These are phyloP conservation scores for Ylistrum balloti DNA, from an alignment of 1,140 invertebrate species.

Conservation along the genomic window DNA sequence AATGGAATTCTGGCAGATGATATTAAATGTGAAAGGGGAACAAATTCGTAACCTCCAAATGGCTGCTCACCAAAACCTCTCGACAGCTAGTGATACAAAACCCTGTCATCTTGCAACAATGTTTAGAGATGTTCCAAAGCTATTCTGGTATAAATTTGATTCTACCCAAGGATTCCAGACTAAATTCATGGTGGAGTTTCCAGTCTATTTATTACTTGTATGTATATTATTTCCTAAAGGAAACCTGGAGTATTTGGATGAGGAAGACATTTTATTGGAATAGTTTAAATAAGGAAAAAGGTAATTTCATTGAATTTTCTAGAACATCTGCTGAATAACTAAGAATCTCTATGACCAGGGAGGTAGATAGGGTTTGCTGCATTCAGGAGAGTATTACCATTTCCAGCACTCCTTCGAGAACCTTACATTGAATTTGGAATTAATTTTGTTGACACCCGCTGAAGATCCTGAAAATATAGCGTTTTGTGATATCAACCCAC, in stretches of 20 bases:
- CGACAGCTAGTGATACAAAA: not conserved
- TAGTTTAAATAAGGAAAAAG: not conserved
- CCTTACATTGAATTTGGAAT: not conserved
- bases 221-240: not conserved
- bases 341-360: not conserved
- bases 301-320: not conserved
- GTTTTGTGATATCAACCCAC: not conserved
- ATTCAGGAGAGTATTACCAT: not conserved
- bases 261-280: not conserved
- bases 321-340: not conserved
- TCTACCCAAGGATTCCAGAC: too few relatives aligned
- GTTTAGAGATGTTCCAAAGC: too few relatives aligned
- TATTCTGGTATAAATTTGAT: too few relatives aligned
- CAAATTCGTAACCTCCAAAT: not conserved
- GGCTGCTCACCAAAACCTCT: not conserved
- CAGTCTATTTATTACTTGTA: not conserved
- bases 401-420: not conserved
- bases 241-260: not conserved
- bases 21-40: not conserved
- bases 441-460: not conserved
- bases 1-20: constrained; percentile 22
- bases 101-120: too few relatives aligned
- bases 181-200: not conserved
- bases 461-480: not conserved
- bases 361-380: too few relatives aligned